Evolutionary conservation across 2,113 vertebrate species (phyloP), one percentile per base, ranked within the genome.

Genomic region (Phoxinus phoxinus): DNA sequence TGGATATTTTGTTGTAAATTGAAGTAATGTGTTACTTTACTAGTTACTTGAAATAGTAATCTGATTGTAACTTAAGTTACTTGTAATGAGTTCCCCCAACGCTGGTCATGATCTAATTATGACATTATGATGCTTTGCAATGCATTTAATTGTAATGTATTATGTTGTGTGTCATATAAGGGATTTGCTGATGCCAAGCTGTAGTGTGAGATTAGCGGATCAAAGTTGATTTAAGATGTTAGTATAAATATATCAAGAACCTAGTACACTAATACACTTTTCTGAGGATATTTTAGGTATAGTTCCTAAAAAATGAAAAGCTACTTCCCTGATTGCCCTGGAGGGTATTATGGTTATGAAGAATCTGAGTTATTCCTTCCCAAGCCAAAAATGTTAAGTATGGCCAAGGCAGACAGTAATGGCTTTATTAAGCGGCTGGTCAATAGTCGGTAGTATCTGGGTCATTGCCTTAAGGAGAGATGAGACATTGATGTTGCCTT

Each of bases 401-500:
- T 53, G 48, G 15, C 19, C 27, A 25, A 25, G 44, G 13, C 21
- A 80, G 76, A 19, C 46, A 81, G 46, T 53, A 32, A 48, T 78
- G 76, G 63, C 59, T 76, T 84, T 32, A 81, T 87, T 80, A 74
- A 48, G 41, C 67, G 30, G 27, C 8, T 30, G n/a, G 27, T 72
- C 41, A 32, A 15, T 51, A 12, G 30, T 84, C 67, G 44, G 9
- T 76, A 41, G 63, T 73, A 58, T 79, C 27, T 46, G 32, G 32
- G 41, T 21, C 30, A 41, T 65, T 84, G 58, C n/a, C 35, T 44
- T 74, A 6, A 72, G 53, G 21, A 85, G 44, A 41, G 51, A 41
- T n/a, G 25, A 77, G 44, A 51, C 77, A 41, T 23, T 85, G 58
- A 65, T 84, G 73, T 51, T 63, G 46, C 30, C 59, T 53, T 32